Evolutionary conservation across 2,113 vertebrate genomes (phyloP), one percentile per base, ranked within the genome.

Genomic region (Recurvirostra avosetta): DNA sequence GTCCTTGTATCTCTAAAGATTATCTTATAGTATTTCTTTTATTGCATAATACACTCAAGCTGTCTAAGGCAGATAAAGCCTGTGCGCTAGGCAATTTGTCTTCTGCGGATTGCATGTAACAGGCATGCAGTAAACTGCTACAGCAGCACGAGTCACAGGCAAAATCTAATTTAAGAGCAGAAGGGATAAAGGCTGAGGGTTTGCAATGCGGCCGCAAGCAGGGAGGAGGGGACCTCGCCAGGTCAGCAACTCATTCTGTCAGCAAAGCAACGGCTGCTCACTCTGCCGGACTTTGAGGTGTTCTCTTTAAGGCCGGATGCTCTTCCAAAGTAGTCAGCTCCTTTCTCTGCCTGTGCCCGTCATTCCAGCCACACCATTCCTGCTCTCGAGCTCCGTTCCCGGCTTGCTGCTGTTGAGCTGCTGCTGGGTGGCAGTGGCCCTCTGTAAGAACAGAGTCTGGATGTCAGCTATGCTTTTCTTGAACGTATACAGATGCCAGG

Each of bases 351-450:
- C 38, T 27, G 11, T 49, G 26, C 18, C 36, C 1, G 2, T 20
- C 27, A 18, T 59, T 72, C 50, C 38, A 16, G 21, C 12, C 36
- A 59, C 45, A 47, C 53, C 8, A 23, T n/a, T 47, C 30, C 45
- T 32, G 73, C 53, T 47, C 45, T 41, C 32, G 52, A 58, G 65
- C 36, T 50, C 23, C 0, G 5, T 47, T 43, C n/a, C 41, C 1
- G 0, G 19, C 41, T 58, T 45, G 45, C 58, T 55, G 22, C 11
- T 59, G 20, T 1, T 34, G 65, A 1, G 0, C 25, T 43, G 52
- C 45, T 84, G 59, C 59, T 47, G 73, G 67, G 47, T 59, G 29
- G 66, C 8, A 5, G 34, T 40, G 15, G 34, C 40, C 26, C 25
- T 67, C 40, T 19, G 15, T n/a, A 19, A 43, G 45, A 67, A 32